Evolutionary conservation across 2,113 vertebrate species (phyloP).

Genomic region (Apodemus sylvaticus): DNA sequence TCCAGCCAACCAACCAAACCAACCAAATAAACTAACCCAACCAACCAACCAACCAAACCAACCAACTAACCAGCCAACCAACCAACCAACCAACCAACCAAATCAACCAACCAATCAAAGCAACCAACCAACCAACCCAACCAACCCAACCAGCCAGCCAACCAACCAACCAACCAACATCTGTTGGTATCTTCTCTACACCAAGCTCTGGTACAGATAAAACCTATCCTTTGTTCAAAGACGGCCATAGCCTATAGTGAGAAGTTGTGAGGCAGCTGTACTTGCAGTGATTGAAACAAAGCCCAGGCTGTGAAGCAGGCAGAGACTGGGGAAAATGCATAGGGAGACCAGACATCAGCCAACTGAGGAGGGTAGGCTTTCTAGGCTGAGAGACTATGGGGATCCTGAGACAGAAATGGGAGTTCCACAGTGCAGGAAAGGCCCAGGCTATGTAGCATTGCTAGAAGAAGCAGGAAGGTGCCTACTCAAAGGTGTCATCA

Average conservation of each 20-base stretch:
- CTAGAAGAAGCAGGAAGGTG: background rate
- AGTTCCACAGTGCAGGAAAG: no score
- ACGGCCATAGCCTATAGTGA: background rate
- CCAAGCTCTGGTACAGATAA: background rate
- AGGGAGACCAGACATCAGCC: background rate
- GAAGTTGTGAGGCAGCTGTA: fast-evolving
- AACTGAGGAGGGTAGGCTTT: background rate
- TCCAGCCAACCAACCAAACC: no score
- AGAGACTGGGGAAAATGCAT: background rate
- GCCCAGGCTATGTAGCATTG: background rate
- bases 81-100: background rate
- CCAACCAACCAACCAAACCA: no score
- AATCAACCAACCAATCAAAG: no score
- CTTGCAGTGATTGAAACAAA: fast-evolving
- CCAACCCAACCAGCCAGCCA: no score
- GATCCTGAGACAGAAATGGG: fast-evolving
- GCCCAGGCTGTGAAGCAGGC: no score
- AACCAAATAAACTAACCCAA: no score
- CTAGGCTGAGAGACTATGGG: background rate
- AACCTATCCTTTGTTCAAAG: background rate
- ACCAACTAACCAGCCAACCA: no score
- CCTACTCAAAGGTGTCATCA: background rate
- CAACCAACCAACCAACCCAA: background rate
- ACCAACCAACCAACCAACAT: background rate
- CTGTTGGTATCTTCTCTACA: background rate